These are phyloP conservation scores for Steatornis caripensis DNA, from an alignment of 2,113 vertebrate genomes.

Conservation along the genomic window DNA sequence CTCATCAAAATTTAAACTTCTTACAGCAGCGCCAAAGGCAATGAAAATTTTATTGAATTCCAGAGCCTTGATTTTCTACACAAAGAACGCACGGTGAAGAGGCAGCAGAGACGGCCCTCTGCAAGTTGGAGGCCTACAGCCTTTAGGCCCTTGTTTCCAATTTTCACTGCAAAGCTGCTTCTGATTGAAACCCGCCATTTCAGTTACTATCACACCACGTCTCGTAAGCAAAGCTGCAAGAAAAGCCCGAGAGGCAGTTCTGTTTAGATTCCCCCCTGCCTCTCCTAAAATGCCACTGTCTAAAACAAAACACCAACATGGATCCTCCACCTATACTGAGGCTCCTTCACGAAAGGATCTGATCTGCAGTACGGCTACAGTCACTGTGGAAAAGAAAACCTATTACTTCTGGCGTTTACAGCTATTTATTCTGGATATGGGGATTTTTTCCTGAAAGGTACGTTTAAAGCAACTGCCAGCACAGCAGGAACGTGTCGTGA, in stretches of 20 bases:
- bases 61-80: not conserved
- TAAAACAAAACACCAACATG: not conserved
- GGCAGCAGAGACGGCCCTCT: not conserved
- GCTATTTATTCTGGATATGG: not conserved
- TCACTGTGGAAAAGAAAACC: not conserved
- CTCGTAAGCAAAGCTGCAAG: not conserved
- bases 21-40: conserved; percentile 35
- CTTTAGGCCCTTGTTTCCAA: not conserved
- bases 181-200: not conserved
- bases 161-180: not conserved
- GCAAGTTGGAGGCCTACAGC: fast-evolving
- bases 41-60: conserved; percentile 57
- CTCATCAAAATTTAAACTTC: conserved; percentile 63
- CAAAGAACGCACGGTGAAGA: not conserved
- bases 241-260: not conserved
- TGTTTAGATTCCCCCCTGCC: not conserved
- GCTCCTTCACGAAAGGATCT: not conserved
- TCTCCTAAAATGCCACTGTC: not conserved
- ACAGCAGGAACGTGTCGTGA: fast-evolving
- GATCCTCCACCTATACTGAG: not conserved
- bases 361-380: not conserved
- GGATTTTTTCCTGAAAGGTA: not conserved
- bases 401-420: not conserved
- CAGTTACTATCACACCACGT: conserved; percentile 17
- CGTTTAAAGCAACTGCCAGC: not conserved